Evolutionary conservation across 53 echinoderm and acorn worm species (phyloP).

Genomic region (Actinopyga echinites): DNA sequence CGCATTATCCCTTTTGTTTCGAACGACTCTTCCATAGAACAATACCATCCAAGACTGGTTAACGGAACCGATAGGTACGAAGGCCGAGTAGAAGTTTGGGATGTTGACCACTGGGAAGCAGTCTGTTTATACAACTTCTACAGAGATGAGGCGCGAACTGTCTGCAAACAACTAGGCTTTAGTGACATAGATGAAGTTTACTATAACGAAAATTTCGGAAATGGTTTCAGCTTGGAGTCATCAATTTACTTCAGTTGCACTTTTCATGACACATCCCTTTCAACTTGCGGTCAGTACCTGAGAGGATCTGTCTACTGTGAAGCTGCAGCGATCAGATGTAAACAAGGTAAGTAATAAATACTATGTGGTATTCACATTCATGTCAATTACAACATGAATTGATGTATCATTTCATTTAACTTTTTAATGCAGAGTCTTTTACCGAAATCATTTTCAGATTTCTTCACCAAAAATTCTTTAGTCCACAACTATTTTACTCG

Average conservation of each 20-base stretch:
- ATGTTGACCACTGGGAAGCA: conserved; percentile 1
- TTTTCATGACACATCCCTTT: not conserved
- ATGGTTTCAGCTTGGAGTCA: not conserved
- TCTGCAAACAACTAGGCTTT: not conserved
- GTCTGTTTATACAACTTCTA: not conserved
- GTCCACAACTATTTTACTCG: too few relatives aligned
- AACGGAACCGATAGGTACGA: conserved; percentile 8
- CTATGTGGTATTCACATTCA: too few relatives aligned
- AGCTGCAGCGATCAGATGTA: too few relatives aligned
- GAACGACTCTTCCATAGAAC: not conserved
- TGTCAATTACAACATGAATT: too few relatives aligned
- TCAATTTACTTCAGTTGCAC: not conserved
- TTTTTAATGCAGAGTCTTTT: too few relatives aligned
- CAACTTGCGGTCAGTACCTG: too few relatives aligned
- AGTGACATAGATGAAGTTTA: not conserved
- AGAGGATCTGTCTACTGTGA: too few relatives aligned
- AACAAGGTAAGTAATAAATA: too few relatives aligned
- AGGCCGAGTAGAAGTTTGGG: conserved; percentile 24
- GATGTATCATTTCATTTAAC: too few relatives aligned
- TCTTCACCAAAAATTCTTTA: too few relatives aligned
- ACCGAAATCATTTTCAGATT: too few relatives aligned
- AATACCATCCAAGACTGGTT: conserved; percentile 4
- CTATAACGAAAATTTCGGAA: not conserved
- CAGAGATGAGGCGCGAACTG: not conserved
- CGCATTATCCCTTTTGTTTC: too few relatives aligned